Evolutionary conservation across 2,113 vertebrate genomes (phyloP), one percentile per base, ranked within the genome.

Genomic region (Pyrgilauda ruficollis): DNA sequence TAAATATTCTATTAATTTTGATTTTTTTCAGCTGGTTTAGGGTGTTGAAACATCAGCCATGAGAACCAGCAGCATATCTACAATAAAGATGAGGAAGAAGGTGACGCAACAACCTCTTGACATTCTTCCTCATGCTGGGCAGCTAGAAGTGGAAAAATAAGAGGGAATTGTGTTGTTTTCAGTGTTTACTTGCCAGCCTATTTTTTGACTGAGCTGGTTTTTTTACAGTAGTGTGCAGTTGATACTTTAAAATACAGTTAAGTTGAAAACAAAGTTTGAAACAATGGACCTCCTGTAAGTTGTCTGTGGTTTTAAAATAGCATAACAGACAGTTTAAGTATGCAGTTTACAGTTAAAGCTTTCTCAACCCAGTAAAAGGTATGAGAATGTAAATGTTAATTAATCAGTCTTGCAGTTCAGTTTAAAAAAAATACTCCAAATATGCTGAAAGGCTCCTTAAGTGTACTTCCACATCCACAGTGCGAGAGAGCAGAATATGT

Each of bases 191-290:
- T 95, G 39, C 74, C 77, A 84, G 47, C 70, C 84, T 93, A 20
- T 49, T 95, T 95, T 95, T 72, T 90, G 55, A 81, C 61, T 68
- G 43, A 94, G 68, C 82, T 86, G 72, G 0, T 22, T 77, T 79
- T 63, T 83, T 97, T 59, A 39, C 10, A 39, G 49, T 55, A 55
- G n/a, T 16, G 24, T 88, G 90, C 52, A 67, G 19, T 23, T 94
- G 90, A 79, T 81, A 84, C 7, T 92, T 94, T 58, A 83, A 72
- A 66, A 83, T 37, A 61, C 18, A 43, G 33, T 89, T 83, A 88
- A 96, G 15, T 96, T 95, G 33, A 93, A 90, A 89, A 35, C 67
- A 59, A 81, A 46, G 49, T 94, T 95, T 91, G 89, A 91, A 91
- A 87, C 23, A 69, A 6, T 53, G 22, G 84, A 84, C 67, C 50